These are phyloP conservation scores for Synergus itoensis DNA, from an alignment of 2,888 invertebrate genomes.

Conservation along the genomic window DNA sequence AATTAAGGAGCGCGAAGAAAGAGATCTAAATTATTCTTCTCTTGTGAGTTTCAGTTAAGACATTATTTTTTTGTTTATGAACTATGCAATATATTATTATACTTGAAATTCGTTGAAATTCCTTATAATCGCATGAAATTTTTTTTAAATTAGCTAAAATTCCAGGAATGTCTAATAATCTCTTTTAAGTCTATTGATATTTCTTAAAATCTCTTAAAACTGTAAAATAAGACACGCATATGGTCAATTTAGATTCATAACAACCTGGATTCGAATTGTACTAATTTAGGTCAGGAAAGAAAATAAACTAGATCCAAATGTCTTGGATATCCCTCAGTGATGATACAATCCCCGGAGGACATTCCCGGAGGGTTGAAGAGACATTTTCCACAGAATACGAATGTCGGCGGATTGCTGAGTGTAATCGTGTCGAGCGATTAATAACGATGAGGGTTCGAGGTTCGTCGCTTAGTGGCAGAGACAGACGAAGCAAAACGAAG, in stretches of 20 bases:
- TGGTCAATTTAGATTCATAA: neutral
- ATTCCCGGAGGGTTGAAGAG: neutral
- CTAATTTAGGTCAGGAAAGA: neutral
- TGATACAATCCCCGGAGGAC: neutral
- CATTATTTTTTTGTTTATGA: too few species aligned
- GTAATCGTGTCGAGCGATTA: constrained; percentile 51
- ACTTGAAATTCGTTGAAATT: too few species aligned
- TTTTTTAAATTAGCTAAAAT: too few species aligned
- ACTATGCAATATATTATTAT: too few species aligned
- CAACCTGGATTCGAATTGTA: neutral
- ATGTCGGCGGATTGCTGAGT: constrained; percentile 30
- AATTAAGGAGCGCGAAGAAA: neutral
- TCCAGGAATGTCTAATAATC: too few species aligned
- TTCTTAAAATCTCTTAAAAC: neutral
- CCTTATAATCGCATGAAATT: too few species aligned
- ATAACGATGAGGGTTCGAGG: constrained; percentile 50
- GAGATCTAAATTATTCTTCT: neutral
- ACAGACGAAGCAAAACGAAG: constrained; percentile 48
- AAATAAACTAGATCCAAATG: neutral
- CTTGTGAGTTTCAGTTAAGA: neutral
- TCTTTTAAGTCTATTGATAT: too few species aligned
- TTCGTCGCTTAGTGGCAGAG: constrained; percentile 23
- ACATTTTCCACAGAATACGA: constrained; percentile 1
- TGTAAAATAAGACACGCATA: neutral
- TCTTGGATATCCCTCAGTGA: neutral